These are phyloP conservation scores for Electrophaes corylata DNA, from an alignment of 2,888 invertebrate species.

Conservation along the genomic window DNA sequence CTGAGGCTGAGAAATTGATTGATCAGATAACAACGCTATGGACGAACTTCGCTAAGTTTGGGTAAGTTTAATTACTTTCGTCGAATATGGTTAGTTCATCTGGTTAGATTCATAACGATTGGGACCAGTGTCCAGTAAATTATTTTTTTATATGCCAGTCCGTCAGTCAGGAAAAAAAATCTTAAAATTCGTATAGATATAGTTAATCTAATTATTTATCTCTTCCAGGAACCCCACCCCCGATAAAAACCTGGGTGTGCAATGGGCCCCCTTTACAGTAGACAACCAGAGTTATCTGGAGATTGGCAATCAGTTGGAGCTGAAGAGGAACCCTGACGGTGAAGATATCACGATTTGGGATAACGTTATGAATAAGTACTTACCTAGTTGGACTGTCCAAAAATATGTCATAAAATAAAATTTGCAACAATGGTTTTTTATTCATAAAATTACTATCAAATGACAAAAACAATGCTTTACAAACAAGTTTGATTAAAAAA, in stretches of 20 bases:
- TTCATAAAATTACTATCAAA: not conserved
- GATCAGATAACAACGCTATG: constrained; percentile 58
- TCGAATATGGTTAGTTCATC: no score
- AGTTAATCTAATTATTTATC: no score
- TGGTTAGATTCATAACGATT: no score
- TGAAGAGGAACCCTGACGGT: constrained; percentile 52
- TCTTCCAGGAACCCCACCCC: constrained; percentile 45
- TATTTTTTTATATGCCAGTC: no score
- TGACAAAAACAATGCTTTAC: no score
- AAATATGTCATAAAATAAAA: no score
- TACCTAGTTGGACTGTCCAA: constrained; percentile 42
- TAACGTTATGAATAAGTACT: constrained; percentile 46
- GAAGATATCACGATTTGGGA: constrained; percentile 59
- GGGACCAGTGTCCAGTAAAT: no score
- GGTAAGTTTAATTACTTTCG: constrained; percentile 51
- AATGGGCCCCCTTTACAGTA: constrained; percentile 37
- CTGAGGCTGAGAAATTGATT: constrained; percentile 52
- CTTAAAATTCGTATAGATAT: no score
- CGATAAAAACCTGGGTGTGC: constrained; percentile 36
- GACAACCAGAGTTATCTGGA: constrained; percentile 41
- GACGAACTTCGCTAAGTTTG: constrained; percentile 70
- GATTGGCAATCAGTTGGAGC: constrained; percentile 50
- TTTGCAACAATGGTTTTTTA: not conserved
- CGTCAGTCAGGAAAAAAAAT: no score
- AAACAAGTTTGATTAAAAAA: no score